Evolutionary conservation across 2,888 invertebrate genomes (phyloP).

Genomic region (Drosophila acutilabella): DNA sequence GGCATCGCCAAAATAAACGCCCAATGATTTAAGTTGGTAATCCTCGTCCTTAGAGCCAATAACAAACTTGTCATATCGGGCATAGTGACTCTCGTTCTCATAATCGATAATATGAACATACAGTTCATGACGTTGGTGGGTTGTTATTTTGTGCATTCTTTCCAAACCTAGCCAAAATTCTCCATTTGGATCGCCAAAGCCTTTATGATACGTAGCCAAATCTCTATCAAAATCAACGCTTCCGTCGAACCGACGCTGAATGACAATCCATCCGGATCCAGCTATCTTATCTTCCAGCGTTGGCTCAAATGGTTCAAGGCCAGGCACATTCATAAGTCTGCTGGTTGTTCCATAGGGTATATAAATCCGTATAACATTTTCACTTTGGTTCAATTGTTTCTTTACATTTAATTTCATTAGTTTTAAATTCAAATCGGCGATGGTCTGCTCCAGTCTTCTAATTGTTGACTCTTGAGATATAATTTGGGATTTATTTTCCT

Average conservation of each 20-base stretch:
- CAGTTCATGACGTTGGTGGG: slow-evolving; percentile 85
- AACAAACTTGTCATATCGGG: slow-evolving; percentile 88
- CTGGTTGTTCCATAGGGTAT: slow-evolving; percentile 19
- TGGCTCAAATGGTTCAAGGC: slow-evolving; percentile 19
- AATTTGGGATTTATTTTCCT: slow-evolving; percentile 16
- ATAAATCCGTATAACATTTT: slow-evolving; percentile 14
- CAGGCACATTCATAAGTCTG: slow-evolving; percentile 23
- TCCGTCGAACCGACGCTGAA: slow-evolving; percentile 88
- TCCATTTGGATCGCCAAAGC: slow-evolving; percentile 89
- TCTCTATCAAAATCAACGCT: slow-evolving; percentile 88
- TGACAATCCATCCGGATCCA: slow-evolving; percentile 89
- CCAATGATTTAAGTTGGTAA: slow-evolving; percentile 66
- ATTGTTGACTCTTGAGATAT: slow-evolving; percentile 1
- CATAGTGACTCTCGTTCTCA: slow-evolving; percentile 86
- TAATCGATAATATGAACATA: slow-evolving; percentile 88
- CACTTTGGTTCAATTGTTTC: slow-evolving; percentile 3
- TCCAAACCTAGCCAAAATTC: slow-evolving; percentile 90
- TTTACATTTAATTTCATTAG: slow-evolving; percentile 1
- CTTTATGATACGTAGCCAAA: slow-evolving; percentile 88
- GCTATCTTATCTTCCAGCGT: slow-evolving; percentile 84
- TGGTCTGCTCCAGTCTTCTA: slow-evolving; percentile 7
- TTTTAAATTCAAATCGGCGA: slow-evolving; percentile 6
- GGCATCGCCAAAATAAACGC: slow-evolving; percentile 18
- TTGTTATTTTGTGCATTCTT: slow-evolving; percentile 86
- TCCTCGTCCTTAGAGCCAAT: slow-evolving; percentile 72